A percentile compares a stretch with the other conserved stretches of the same genome.
Evolutionary conservation across 2,113 vertebrate species (phyloP).

Genomic region (Rhea pennata): DNA sequence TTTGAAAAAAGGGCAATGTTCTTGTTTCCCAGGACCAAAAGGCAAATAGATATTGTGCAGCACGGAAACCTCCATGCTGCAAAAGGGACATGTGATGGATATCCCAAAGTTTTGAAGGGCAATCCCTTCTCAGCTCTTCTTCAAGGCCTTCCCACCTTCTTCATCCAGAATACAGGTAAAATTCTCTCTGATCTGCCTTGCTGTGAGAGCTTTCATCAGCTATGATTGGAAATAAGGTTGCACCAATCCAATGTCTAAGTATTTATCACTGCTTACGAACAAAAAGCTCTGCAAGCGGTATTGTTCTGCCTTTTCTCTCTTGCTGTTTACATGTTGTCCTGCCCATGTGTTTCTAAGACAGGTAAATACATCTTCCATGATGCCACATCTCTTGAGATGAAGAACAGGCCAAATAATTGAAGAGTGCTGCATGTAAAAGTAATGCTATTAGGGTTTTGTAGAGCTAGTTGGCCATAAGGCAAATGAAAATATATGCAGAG

Average conservation of each 20-base stretch:
- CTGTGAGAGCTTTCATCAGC: background rate
- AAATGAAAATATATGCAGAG: background rate
- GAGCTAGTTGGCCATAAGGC: background rate
- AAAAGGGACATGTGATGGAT: background rate
- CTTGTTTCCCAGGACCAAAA: background rate
- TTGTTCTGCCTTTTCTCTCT: background rate
- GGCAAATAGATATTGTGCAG: background rate
- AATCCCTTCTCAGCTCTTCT: background rate
- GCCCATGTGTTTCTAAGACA: background rate
- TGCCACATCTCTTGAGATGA: background rate
- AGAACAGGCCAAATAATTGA: background rate
- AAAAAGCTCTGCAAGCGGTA: background rate
- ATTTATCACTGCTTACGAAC: background rate
- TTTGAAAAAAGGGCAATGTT: background rate
- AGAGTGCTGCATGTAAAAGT: background rate
- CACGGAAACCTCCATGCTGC: background rate
- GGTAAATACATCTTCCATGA: background rate
- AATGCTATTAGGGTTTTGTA: background rate
- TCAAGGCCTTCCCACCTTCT: background rate
- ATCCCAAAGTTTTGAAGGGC: background rate
- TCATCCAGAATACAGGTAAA: background rate
- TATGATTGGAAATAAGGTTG: background rate
- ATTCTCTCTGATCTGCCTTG: background rate
- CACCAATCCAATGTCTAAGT: background rate
- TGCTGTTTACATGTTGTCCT: background rate